Percentiles rank a stretch among this genome's conserved stretches.
Evolutionary conservation across 2,113 vertebrate genomes (phyloP).

Genomic region (Fulmarus glacialis): DNA sequence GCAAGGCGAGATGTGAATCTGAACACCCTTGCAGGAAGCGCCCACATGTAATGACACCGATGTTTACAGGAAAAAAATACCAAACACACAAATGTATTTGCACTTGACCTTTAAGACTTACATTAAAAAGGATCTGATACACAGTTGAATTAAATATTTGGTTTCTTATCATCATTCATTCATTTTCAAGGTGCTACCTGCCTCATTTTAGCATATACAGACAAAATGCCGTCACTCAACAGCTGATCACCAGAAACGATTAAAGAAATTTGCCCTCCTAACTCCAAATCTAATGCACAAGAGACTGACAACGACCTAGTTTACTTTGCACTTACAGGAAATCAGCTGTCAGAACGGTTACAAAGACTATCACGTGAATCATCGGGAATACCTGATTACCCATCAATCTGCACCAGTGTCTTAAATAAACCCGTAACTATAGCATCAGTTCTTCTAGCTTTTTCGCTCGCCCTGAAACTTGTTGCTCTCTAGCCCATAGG

Average conservation of each 20-base stretch:
- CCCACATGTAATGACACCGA: background rate
- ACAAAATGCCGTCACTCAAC: background rate
- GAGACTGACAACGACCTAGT: accelerated
- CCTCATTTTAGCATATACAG: background rate
- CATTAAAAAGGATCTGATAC: background rate
- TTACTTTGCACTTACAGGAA: background rate
- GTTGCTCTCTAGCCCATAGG: background rate
- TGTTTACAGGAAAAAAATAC: background rate
- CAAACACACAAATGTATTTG: background rate
- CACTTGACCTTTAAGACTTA: background rate
- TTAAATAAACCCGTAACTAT: background rate
- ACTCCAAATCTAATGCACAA: no score
- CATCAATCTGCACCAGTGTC: background rate
- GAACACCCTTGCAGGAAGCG: background rate
- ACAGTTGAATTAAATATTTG: accelerated
- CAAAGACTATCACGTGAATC: accelerated
- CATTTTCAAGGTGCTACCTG: background rate
- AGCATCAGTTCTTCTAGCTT: no score
- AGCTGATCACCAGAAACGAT: background rate
- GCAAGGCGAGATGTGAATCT: background rate
- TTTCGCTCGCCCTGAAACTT: background rate
- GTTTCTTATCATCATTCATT: background rate
- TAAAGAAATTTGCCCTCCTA: background rate
- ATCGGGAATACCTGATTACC: accelerated
- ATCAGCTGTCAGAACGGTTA: no score